phyloP scores from a whole-genome alignment of 1,140 invertebrate species.

The Scaptodrosophila lebanonensis region DNA sequence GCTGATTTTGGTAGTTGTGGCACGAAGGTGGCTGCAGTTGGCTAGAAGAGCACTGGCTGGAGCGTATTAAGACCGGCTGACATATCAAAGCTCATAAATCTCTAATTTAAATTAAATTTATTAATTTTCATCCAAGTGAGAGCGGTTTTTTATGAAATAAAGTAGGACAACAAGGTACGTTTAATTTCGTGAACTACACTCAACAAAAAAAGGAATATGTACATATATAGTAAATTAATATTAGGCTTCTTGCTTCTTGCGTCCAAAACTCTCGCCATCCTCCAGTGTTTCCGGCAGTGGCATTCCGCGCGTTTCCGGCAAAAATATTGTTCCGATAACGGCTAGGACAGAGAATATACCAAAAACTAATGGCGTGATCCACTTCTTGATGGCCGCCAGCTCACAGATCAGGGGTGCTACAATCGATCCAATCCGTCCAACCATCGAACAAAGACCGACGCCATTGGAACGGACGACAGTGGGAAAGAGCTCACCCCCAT shows the following conservation, averaged over 20 bases:
- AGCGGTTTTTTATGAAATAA: background rate
- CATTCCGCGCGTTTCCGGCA: slow-evolving; percentile 87
- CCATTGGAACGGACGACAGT: slow-evolving; percentile 81
- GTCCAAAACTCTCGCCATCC: slow-evolving; percentile 86
- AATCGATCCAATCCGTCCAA: slow-evolving; percentile 80
- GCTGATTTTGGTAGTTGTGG: background rate
- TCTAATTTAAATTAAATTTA: slow-evolving; percentile 39
- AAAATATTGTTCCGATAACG: slow-evolving; percentile 80
- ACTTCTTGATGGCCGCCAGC: slow-evolving; percentile 66
- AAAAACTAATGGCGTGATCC: slow-evolving; percentile 84
- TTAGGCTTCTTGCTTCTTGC: slow-evolving; percentile 72
- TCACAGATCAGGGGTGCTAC: slow-evolving; percentile 79
- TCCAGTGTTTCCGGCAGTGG: slow-evolving; percentile 87
- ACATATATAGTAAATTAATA: background rate
- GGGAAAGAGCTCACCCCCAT: slow-evolving; percentile 80
- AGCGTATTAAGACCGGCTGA: slow-evolving; percentile 35
- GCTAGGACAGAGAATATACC: slow-evolving; percentile 82
- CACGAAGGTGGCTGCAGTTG: slow-evolving; percentile 1
- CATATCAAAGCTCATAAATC: slow-evolving; percentile 39
- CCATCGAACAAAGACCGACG: slow-evolving; percentile 79
- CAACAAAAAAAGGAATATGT: too few species aligned
- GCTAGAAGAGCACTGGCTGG: background rate
- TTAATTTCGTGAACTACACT: too few species aligned
- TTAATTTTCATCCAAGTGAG: slow-evolving; percentile 32
- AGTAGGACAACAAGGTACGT: too few species aligned